phyloP scores from a whole-genome alignment of 2,113 vertebrate genomes.

The Actenoides lindsayi region DNA sequence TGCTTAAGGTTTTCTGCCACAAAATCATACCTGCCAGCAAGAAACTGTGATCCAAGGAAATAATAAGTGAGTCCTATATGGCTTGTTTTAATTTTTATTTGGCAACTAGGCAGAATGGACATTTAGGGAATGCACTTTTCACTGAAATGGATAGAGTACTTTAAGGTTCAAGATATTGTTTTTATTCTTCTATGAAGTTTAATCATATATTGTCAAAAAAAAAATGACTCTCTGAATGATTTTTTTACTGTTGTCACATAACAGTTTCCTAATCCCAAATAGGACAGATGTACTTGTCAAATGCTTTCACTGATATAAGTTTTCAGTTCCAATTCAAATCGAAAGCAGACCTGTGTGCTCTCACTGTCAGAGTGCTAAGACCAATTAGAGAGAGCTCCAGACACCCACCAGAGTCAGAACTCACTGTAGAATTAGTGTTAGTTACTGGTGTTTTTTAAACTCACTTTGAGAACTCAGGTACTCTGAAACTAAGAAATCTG shows the following conservation, averaged over 20 bases:
- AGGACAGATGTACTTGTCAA: conserved; percentile 38
- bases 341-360: conserved; percentile 15
- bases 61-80: not conserved
- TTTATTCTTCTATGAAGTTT: conserved; percentile 3
- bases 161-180: not conserved
- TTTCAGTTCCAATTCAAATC: conserved; percentile 27
- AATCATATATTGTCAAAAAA: not conserved
- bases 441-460: not conserved
- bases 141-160: not conserved
- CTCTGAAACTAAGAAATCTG: not conserved
- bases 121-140: not conserved
- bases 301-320: not conserved
- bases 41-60: not conserved
- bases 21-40: not conserved
- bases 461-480: not conserved
- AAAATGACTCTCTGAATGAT: not conserved
- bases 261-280: conserved; percentile 14
- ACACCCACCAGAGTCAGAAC: not conserved
- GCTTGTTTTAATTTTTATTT: conserved; percentile 1
- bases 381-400: conserved; percentile 25
- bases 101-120: not conserved
- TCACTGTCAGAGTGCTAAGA: conserved; percentile 24
- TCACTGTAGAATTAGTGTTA: not conserved
- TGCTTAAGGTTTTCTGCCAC: not conserved
- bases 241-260: conserved; percentile 16